These are phyloP conservation scores for Chrysolina americana DNA, from an alignment of 2,888 invertebrate genomes.

Conservation along the genomic window DNA sequence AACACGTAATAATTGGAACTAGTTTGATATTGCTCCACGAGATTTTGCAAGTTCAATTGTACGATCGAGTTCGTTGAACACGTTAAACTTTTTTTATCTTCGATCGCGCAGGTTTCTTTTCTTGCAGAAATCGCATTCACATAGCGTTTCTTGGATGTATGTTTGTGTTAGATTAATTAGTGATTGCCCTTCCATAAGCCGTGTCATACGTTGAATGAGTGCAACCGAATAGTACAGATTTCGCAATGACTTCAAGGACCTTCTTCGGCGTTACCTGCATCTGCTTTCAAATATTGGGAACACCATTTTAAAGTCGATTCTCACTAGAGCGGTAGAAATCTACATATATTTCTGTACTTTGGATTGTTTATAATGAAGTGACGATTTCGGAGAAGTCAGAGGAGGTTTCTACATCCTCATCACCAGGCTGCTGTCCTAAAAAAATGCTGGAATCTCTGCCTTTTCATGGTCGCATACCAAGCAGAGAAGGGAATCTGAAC, in stretches of 20 bases:
- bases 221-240: background rate
- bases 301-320: no score
- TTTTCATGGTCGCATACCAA: no score
- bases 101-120: constrained; percentile 24
- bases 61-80: constrained; percentile 24
- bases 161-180: background rate
- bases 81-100: constrained; percentile 27
- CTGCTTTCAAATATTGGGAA: no score
- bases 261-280: background rate
- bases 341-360: no score
- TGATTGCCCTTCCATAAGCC: background rate
- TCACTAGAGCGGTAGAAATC: no score
- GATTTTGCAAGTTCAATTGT: constrained; percentile 37
- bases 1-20: constrained; percentile 12
- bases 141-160: background rate
- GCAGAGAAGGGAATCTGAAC: no score
- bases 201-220: background rate
- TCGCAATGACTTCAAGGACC: background rate
- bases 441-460: no score
- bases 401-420: no score
- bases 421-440: no score
- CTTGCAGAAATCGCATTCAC: constrained; percentile 23
- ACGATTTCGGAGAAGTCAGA: no score
- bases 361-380: no score
- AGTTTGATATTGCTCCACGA: constrained; percentile 3